These are phyloP conservation scores for Tipula helvola DNA, from an alignment of 2,888 invertebrate species.

Conservation along the genomic window DNA sequence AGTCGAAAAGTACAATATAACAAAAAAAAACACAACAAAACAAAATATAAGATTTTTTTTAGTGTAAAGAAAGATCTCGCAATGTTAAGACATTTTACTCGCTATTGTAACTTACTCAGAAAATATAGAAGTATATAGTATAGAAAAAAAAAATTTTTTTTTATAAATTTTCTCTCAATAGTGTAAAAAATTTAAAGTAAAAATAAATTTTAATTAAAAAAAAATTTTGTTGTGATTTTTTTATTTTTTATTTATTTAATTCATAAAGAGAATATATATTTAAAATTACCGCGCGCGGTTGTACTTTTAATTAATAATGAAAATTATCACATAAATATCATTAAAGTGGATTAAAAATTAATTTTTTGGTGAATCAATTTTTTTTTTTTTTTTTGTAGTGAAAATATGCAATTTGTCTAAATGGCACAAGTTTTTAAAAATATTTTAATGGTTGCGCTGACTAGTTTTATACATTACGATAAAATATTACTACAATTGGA, in stretches of 20 bases:
- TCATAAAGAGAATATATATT: background rate
- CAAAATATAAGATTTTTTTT: conserved; percentile 22
- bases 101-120: background rate
- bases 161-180: background rate
- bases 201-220: background rate
- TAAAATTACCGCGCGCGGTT: background rate
- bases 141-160: background rate
- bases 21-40: conserved; percentile 17
- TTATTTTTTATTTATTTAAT: background rate
- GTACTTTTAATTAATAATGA: background rate
- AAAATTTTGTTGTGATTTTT: background rate
- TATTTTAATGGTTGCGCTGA: background rate
- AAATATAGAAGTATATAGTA: background rate
- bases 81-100: conserved; percentile 27
- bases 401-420: background rate
- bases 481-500: background rate
- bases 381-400: background rate
- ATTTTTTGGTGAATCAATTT: background rate
- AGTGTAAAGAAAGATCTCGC: conserved; percentile 36
- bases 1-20: conserved; percentile 10
- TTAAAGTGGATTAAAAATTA: background rate
- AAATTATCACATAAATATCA: background rate
- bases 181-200: background rate
- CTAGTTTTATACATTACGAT: background rate
- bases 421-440: background rate